Evolutionary conservation across 2,113 vertebrate genomes (phyloP).

Genomic region (Anguilla rostrata): DNA sequence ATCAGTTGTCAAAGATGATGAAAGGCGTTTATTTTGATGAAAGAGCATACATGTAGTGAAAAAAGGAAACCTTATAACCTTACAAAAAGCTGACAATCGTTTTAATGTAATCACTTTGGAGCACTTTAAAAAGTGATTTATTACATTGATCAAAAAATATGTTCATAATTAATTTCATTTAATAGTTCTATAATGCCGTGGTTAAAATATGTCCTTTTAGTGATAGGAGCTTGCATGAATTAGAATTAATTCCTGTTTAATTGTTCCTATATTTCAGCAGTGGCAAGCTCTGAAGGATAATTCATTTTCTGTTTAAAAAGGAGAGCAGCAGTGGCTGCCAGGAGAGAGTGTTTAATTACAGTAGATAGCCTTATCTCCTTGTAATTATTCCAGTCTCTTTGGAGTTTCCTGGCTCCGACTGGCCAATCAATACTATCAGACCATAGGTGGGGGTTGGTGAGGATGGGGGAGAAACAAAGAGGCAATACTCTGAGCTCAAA

Average conservation of each 20-base stretch:
- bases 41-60: slow-evolving; percentile 35
- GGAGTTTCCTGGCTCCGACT: slow-evolving; percentile 62
- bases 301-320: slow-evolving; percentile 77
- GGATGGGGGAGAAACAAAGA: slow-evolving; percentile 39
- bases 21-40: slow-evolving; percentile 52
- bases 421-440: slow-evolving; percentile 64
- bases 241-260: slow-evolving; percentile 88
- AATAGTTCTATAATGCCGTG: slow-evolving; percentile 73
- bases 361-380: slow-evolving; percentile 76
- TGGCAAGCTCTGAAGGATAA: slow-evolving; percentile 73
- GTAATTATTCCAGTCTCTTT: slow-evolving; percentile 66
- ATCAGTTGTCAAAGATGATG: slow-evolving; percentile 11
- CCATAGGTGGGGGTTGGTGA: slow-evolving; percentile 40
- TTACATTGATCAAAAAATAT: slow-evolving; percentile 65
- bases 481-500: slow-evolving; percentile 44
- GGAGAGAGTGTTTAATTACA: slow-evolving; percentile 76
- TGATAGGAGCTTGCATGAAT: slow-evolving; percentile 79
- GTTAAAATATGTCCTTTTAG: slow-evolving; percentile 78
- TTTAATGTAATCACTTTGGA: slow-evolving; percentile 57
- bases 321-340: slow-evolving; percentile 54
- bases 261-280: slow-evolving; percentile 87
- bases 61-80: slow-evolving; percentile 42
- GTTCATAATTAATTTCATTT: slow-evolving; percentile 76
- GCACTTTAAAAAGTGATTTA: slow-evolving; percentile 72
- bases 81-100: slow-evolving; percentile 50